Evolutionary conservation across 2,888 invertebrate genomes (phyloP).

Genomic region (Pachycephus smyrnensis): DNA sequence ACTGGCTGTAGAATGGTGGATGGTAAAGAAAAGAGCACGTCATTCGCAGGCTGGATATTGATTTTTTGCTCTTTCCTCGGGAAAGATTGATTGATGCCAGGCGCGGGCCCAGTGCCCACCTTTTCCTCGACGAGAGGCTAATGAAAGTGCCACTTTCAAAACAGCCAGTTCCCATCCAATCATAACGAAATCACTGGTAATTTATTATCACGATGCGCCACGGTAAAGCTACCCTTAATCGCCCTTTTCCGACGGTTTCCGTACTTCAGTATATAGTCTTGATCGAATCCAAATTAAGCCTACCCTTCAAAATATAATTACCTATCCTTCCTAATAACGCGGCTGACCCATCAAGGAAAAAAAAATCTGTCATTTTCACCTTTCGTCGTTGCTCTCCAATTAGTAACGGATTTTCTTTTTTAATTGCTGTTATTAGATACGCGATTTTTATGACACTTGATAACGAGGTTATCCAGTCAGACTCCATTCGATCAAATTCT

Average conservation of each 20-base stretch:
- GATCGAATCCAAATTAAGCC: background rate
- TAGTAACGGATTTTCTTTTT: background rate
- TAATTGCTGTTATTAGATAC: background rate
- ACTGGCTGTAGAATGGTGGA: slow-evolving; percentile 16
- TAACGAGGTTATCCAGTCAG: background rate
- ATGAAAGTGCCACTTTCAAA: slow-evolving; percentile 13
- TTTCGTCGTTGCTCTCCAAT: background rate
- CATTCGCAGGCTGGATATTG: slow-evolving; percentile 19
- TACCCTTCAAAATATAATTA: background rate
- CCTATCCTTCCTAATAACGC: background rate
- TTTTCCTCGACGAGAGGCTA: background rate
- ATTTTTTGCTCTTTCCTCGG: slow-evolving; percentile 15
- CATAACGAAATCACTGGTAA: slow-evolving; percentile 5
- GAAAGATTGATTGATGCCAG: slow-evolving; percentile 19
- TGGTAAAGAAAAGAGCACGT: slow-evolving; percentile 1
- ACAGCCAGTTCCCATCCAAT: slow-evolving; percentile 6
- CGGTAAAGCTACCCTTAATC: background rate
- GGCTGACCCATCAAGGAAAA: background rate
- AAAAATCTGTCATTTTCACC: background rate
- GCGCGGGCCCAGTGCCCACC: slow-evolving; percentile 4
- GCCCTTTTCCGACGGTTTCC: background rate
- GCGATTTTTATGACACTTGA: background rate
- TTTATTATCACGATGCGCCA: background rate
- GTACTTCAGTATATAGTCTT: background rate
- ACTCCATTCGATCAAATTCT: background rate